Evolutionary conservation across 2,888 invertebrate genomes (phyloP).

Genomic region (Busseola fusca): DNA sequence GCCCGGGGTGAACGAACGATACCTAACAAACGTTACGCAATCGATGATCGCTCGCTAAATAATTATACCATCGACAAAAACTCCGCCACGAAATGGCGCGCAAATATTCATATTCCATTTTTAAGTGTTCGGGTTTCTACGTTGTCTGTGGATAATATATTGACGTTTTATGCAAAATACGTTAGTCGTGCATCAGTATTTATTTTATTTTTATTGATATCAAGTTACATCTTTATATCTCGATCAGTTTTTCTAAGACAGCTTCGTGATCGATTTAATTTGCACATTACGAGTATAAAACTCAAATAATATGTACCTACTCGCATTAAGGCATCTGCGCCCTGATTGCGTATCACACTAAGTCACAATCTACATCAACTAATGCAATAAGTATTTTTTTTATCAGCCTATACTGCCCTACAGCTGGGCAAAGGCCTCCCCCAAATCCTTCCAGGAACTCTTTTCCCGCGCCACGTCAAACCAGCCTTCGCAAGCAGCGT

Average conservation of each 20-base stretch:
- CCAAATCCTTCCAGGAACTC: too few relatives aligned
- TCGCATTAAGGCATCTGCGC: background rate
- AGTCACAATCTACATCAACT: background rate
- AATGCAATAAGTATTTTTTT: too few relatives aligned
- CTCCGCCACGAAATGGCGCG: constrained; percentile 49
- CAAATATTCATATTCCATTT: constrained; percentile 46
- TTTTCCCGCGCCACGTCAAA: too few relatives aligned
- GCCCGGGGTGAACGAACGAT: constrained; percentile 65
- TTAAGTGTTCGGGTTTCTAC: constrained; percentile 48
- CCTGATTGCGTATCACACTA: background rate
- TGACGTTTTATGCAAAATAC: constrained; percentile 37
- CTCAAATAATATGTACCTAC: background rate
- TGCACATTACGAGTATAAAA: background rate
- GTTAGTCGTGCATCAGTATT: constrained; percentile 19
- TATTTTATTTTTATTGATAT: constrained; percentile 20
- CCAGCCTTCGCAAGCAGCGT: too few relatives aligned
- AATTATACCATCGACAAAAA: constrained; percentile 59
- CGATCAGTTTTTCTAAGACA: constrained; percentile 10
- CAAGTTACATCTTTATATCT: constrained; percentile 17
- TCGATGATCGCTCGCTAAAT: constrained; percentile 53
- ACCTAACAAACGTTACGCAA: constrained; percentile 62
- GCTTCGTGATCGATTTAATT: background rate
- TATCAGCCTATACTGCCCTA: too few relatives aligned
- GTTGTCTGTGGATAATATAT: constrained; percentile 33
- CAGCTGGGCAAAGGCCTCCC: too few relatives aligned